A percentile compares a stretch with the other conserved stretches of the same genome.
phyloP scores from a whole-genome alignment of 1,140 invertebrate species.

The Drosophila mojavensis region DNA sequence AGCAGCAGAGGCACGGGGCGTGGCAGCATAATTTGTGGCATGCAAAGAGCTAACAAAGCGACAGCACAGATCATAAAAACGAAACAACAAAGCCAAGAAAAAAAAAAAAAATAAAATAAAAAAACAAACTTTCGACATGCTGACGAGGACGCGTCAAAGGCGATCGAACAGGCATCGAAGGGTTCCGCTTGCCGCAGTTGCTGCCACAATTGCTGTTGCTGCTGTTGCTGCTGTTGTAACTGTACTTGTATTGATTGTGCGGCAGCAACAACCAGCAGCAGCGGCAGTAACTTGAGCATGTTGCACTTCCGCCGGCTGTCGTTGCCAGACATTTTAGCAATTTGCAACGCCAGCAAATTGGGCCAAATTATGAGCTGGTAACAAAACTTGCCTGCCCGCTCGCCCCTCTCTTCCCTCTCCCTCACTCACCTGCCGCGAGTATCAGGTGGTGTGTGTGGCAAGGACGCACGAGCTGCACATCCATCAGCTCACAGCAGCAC shows the following conservation, averaged over 20 bases:
- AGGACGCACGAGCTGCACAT: no score
- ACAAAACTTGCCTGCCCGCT: slow-evolving; percentile 9
- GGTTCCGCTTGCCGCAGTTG: slow-evolving; percentile 14
- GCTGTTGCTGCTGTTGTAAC: not conserved
- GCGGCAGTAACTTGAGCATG: slow-evolving; percentile 69
- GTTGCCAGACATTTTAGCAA: slow-evolving; percentile 74
- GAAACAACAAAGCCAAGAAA: slow-evolving; percentile 21
- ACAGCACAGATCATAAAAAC: slow-evolving; percentile 48
- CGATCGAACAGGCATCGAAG: slow-evolving; percentile 61
- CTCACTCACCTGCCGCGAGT: no score
- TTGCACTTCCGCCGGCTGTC: slow-evolving; percentile 78
- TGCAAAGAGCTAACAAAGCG: slow-evolving; percentile 79
- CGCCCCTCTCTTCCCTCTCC: not conserved
- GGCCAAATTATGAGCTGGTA: slow-evolving; percentile 67
- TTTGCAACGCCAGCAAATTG: slow-evolving; percentile 81
- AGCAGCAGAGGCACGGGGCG: not conserved
- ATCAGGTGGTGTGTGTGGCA: no score
- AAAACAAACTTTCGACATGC: slow-evolving; percentile 58
- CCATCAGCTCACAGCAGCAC: no score
- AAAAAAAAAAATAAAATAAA: slow-evolving; percentile 47
- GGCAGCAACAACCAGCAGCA: slow-evolving; percentile 13
- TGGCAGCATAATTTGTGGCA: slow-evolving; percentile 73
- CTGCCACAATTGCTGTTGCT: not conserved
- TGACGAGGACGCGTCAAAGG: slow-evolving; percentile 78
- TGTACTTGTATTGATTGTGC: not conserved